Base-by-base conservation (phyloP, 2,888 invertebrate species). In the Bombylius discolor region DNA sequence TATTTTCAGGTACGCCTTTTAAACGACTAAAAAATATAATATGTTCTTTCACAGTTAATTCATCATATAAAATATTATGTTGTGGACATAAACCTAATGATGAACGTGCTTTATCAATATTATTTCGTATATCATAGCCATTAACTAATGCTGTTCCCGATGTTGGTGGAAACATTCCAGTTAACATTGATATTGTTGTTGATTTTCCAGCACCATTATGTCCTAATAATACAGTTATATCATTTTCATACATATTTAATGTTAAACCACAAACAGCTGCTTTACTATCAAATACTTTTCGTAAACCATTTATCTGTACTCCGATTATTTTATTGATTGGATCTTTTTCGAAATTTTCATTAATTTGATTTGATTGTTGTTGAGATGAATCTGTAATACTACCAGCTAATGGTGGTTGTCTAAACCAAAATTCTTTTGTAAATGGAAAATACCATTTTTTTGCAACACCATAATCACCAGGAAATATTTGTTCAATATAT, bases 171-270 rank as follows among this genome's bases (percentile, higher is more conserved):
- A 81, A 71, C 67, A 85, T 80, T n/a, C 85, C 93, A 55, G 89
- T 91, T 44, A 94, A 74, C 82, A 94, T 91, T 1, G 88, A 88
- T 78, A 95, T 88, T 7, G 92, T 87, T 0, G 93, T 93, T 4
- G 90, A 89, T 76, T 94, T 94, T 12, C 93, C 93, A 50, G 93
- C 91, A 1, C 67, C 70, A 56, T 70, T 70, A 59, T 87, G 86
- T 1, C 87, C 88, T 53, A 89, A 74, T 7, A 88, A 69, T 4
- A 88, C 89, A 83, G 47, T 47, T 47, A 47, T 47, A 23, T 47
- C 47, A 23, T 31, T 11, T 11, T 47, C 47, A 47, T 47, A 93
- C 77, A 94, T 84, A 64, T 87, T 87, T 63, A 90, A 65, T 39
- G 78, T 79, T 58, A 89, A 73, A 61, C 82, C 79, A 62, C 81